A percentile compares a stretch with the other conserved stretches of the same genome.
phyloP scores from a whole-genome alignment of 2,888 invertebrate genomes.

The Unio delphinus region DNA sequence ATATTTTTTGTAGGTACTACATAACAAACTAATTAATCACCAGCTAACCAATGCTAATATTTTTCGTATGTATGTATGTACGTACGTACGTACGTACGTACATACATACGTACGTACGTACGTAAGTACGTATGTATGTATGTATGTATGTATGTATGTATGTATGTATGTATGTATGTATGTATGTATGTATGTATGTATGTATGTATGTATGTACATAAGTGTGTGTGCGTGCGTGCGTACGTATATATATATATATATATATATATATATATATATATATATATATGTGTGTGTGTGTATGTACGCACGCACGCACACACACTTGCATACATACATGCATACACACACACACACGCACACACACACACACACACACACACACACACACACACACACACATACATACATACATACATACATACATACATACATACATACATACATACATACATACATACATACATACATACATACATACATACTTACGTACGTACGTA shows the following conservation, averaged over 20 bases:
- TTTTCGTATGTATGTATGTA: conserved; percentile 5
- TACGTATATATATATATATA: neutral
- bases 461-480: neutral
- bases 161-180: neutral
- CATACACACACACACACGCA: too few species aligned
- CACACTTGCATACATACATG: too few species aligned
- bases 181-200: neutral
- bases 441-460: too few species aligned
- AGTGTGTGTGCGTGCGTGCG: neutral
- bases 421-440: too few species aligned
- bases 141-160: neutral
- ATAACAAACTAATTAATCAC: too few species aligned
- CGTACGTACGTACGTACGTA: neutral
- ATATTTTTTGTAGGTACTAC: too few species aligned
- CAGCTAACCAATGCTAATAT: too few species aligned
- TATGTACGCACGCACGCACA: too few species aligned
- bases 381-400: neutral
- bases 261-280: neutral
- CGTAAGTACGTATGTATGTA: neutral
- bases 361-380: too few species aligned
- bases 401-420: too few species aligned
- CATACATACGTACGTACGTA: neutral
- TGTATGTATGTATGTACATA: conserved; percentile 1
- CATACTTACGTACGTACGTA: too few species aligned
- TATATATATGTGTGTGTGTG: too few species aligned